Conservation (phyloP, 1,140 invertebrate genomes). For the Dysdera silvatica region DNA sequence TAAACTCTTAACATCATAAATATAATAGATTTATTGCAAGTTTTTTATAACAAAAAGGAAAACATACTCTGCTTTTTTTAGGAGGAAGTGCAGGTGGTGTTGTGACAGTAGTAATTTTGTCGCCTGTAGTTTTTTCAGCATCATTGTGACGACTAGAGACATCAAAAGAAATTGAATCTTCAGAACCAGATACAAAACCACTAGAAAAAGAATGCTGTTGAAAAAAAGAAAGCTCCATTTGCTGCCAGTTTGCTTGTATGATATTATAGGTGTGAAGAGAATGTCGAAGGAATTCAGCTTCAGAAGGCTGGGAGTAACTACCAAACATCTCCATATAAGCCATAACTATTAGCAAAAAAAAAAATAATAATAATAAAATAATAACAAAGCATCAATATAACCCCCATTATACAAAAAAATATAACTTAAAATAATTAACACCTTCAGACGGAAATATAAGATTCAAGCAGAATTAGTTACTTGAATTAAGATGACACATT, state of each 20-base stretch:
- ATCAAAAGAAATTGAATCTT: constrained; percentile 31
- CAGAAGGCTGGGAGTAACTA: constrained; percentile 67
- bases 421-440: not conserved
- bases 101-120: not conserved
- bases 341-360: no score
- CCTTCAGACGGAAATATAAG: not conserved
- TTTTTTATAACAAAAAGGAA: no score
- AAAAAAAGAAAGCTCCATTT: constrained; percentile 50
- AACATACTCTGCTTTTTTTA: constrained; percentile 30
- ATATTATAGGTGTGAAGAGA: constrained; percentile 63
- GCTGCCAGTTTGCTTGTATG: constrained; percentile 52
- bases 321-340: constrained; percentile 93
- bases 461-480: not conserved
- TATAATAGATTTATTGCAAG: no score
- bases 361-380: not conserved
- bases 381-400: not conserved
- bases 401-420: not conserved
- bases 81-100: constrained; percentile 32
- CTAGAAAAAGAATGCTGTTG: constrained; percentile 26
- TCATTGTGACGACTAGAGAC: constrained; percentile 1
- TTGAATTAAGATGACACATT: not conserved
- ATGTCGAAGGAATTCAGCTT: constrained; percentile 66
- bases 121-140: constrained; percentile 5
- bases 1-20: no score
- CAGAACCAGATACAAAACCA: constrained; percentile 22